Conservation (phyloP, 2,888 invertebrate species). For the Nemotelus pantherinus region DNA sequence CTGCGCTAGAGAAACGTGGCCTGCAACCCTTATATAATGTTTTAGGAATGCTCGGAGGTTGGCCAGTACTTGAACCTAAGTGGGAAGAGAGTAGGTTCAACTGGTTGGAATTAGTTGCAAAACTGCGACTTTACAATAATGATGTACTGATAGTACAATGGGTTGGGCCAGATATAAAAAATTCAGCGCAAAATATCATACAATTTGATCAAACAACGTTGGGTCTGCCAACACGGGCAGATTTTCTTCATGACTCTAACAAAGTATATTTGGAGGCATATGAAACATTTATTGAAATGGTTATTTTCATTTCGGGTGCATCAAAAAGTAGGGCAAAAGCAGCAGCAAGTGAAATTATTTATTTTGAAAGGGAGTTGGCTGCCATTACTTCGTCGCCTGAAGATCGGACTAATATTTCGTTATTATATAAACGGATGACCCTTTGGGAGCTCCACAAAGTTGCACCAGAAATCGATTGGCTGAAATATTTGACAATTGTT, state of each 20-base stretch:
- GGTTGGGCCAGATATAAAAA: conserved; percentile 93
- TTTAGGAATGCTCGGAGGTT: conserved; percentile 81
- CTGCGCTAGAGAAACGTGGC: conserved; percentile 75
- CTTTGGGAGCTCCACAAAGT: conserved; percentile 73
- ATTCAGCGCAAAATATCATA: conserved; percentile 89
- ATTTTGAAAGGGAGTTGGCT: conserved; percentile 78
- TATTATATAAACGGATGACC: conserved; percentile 82
- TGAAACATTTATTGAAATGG: conserved; percentile 77
- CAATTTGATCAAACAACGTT: conserved; percentile 90
- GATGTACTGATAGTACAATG: conserved; percentile 86
- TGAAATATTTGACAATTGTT: conserved; percentile 74
- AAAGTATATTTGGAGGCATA: conserved; percentile 81
- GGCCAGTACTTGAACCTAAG: conserved; percentile 78
- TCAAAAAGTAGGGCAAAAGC: conserved; percentile 68
- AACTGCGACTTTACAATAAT: conserved; percentile 82
- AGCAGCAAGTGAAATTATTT: conserved; percentile 78
- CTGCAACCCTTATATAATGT: conserved; percentile 76
- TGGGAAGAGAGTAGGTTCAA: conserved; percentile 77
- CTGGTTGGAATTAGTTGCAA: conserved; percentile 78
- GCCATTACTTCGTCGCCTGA: conserved; percentile 82
- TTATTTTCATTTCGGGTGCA: conserved; percentile 80
- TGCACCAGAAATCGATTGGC: conserved; percentile 80
- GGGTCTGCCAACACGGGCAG: conserved; percentile 78
- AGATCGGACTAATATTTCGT: conserved; percentile 83
- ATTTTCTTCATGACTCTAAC: conserved; percentile 77